These are phyloP conservation scores for Haliclystus octoradiatus DNA, from an alignment of 30 jellyfish, hydroid and myxozoan species.

Conservation along the genomic window DNA sequence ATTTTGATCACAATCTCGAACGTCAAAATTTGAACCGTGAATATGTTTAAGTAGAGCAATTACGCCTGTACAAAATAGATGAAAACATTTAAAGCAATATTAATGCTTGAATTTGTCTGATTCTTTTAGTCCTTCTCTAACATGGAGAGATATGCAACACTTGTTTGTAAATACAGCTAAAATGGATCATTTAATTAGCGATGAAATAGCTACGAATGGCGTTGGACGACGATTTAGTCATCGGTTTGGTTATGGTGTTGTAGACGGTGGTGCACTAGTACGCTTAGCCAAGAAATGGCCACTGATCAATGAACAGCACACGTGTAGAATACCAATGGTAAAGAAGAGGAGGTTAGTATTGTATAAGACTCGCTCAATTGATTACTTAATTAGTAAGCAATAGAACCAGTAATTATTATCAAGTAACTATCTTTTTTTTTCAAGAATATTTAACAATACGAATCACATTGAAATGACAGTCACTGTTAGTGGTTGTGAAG, in stretches of 20 bases:
- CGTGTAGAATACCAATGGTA: slow-evolving; percentile 8
- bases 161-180: slow-evolving; percentile 65
- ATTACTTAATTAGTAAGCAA: no score
- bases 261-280: slow-evolving; percentile 71
- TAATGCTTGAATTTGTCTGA: no score
- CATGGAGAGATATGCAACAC: slow-evolving; percentile 97
- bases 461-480: slow-evolving; percentile 34
- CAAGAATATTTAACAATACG: slow-evolving; percentile 27
- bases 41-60: no score
- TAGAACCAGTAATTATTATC: no score
- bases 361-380: no score
- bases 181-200: slow-evolving; percentile 29
- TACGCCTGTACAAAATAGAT: no score
- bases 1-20: no score
- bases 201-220: slow-evolving; percentile 51
- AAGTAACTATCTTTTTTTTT: neutral
- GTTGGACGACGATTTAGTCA: slow-evolving; percentile 68
- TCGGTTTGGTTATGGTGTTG: slow-evolving; percentile 71
- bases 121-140: slow-evolving; percentile 40
- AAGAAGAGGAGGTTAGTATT: neutral
- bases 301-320: slow-evolving; percentile 57
- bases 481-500: slow-evolving; percentile 55
- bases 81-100: no score
- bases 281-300: slow-evolving; percentile 74
- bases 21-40: no score